Conservation (phyloP, 2,888 invertebrate species). For the Euclidia mi region DNA sequence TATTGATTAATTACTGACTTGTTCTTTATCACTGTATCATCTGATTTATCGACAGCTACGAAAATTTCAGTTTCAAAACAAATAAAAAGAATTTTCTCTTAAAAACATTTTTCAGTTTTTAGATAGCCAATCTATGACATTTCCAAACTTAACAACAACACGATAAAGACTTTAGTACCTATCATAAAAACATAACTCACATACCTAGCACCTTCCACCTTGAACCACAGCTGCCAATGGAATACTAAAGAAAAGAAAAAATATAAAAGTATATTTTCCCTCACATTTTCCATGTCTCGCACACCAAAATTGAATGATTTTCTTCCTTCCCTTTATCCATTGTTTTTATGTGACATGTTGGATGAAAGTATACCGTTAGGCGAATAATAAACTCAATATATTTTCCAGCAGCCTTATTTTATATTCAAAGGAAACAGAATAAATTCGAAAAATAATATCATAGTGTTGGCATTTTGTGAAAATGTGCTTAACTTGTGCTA, state of each 20-base stretch:
- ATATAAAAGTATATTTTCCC: conserved; percentile 15
- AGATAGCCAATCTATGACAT: too few relatives aligned
- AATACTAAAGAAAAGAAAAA: conserved; percentile 10
- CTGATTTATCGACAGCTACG: too few relatives aligned
- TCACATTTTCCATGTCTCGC: conserved; percentile 9
- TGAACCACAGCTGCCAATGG: conserved; percentile 12
- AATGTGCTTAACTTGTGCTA: too few relatives aligned
- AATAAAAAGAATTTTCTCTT: too few relatives aligned
- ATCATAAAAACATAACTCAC: conserved; percentile 5
- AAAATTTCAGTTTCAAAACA: too few relatives aligned
- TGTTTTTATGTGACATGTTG: conserved; percentile 1
- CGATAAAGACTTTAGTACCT: background rate
- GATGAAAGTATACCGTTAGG: background rate
- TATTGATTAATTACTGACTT: too few relatives aligned
- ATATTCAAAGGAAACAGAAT: too few relatives aligned
- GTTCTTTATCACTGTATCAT: too few relatives aligned
- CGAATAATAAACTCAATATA: background rate
- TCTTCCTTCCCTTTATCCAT: conserved; percentile 9
- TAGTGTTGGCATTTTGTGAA: too few relatives aligned
- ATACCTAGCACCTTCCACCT: background rate
- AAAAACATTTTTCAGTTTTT: too few relatives aligned
- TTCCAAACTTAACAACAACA: too few relatives aligned
- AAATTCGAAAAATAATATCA: too few relatives aligned
- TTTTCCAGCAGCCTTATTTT: background rate
- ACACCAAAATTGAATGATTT: conserved; percentile 14